Conservation (phyloP, 2,113 vertebrate genomes). For the Ranitomeya imitator region DNA sequence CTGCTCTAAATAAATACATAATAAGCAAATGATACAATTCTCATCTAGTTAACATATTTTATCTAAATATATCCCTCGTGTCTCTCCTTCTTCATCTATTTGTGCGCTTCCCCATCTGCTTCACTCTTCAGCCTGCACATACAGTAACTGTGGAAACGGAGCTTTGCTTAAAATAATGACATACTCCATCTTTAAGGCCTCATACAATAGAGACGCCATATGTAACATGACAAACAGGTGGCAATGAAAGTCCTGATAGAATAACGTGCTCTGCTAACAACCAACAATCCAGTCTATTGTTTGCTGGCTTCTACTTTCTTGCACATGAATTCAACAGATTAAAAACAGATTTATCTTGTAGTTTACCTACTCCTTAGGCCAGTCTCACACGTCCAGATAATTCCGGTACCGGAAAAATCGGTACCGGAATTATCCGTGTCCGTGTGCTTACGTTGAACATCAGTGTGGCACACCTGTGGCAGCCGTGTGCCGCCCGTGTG, state of each 20-base stretch:
- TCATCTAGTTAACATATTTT: neutral
- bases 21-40: neutral
- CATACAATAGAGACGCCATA: neutral
- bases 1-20: neutral
- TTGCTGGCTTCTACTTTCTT: neutral
- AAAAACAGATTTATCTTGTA: neutral
- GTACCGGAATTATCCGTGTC: too few species aligned
- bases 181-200: conserved; percentile 12
- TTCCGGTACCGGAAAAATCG: too few species aligned
- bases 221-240: conserved; percentile 25
- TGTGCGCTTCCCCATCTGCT: conserved; percentile 18
- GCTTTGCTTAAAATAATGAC: conserved; percentile 13
- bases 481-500: too few species aligned
- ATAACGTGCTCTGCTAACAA: neutral
- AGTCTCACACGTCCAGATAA: too few species aligned
- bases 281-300: neutral
- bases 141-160: conserved; percentile 24
- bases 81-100: conserved; percentile 17
- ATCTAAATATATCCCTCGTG: neutral
- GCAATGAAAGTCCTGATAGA: neutral
- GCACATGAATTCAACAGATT: neutral
- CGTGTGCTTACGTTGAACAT: too few species aligned
- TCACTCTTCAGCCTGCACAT: neutral
- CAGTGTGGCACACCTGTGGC: too few species aligned
- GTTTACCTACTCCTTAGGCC: too few species aligned